phyloP scores from a whole-genome alignment of 2,113 vertebrate species.

The Grammomys dolichurus region DNA sequence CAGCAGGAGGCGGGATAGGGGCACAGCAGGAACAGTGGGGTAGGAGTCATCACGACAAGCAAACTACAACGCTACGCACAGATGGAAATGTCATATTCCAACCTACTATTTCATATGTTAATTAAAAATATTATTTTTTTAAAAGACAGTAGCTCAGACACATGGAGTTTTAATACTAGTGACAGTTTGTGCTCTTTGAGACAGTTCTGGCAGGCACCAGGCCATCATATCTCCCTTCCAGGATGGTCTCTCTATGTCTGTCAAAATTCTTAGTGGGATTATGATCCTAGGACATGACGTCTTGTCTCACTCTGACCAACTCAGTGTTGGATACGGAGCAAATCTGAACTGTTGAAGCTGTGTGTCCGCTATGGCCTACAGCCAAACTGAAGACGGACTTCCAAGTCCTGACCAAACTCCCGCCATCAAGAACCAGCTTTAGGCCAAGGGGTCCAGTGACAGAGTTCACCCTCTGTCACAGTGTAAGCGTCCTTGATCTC shows the following conservation, averaged over 20 bases:
- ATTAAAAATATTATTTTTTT: background rate
- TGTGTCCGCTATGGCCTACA: background rate
- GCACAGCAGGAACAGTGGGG: background rate
- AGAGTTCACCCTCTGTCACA: background rate
- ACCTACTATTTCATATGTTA: background rate
- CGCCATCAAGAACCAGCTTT: background rate
- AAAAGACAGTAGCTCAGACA: background rate
- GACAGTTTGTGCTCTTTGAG: background rate
- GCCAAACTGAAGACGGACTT: background rate
- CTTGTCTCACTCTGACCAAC: background rate
- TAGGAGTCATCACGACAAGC: background rate
- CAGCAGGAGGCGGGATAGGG: background rate
- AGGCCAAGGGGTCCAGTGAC: background rate
- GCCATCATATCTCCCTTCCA: background rate
- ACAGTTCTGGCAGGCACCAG: background rate
- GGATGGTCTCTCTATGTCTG: background rate
- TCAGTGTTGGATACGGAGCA: background rate
- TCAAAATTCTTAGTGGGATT: background rate
- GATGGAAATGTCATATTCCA: background rate
- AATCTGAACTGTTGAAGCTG: background rate
- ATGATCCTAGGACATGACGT: background rate
- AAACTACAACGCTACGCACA: background rate
- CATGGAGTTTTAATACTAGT: fast-evolving
- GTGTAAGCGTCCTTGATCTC: background rate
- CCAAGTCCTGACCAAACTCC: background rate